Evolutionary conservation across 1,140 invertebrate genomes (phyloP).

Genomic region (Gryon sp.): DNA sequence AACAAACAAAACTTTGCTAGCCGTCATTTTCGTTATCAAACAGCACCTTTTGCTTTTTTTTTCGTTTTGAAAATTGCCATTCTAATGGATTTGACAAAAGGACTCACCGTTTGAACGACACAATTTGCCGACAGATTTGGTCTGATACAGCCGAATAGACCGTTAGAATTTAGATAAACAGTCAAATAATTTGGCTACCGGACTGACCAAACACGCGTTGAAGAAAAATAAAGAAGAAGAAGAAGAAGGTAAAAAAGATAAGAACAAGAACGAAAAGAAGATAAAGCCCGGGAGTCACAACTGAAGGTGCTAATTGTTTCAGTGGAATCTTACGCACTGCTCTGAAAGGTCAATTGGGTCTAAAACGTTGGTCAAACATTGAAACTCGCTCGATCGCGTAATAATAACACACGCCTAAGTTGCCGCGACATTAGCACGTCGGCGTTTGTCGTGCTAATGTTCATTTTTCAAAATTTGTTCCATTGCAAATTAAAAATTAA

Average conservation of each 20-base stretch:
- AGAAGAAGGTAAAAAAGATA: slow-evolving; percentile 7
- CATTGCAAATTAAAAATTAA: too few relatives aligned
- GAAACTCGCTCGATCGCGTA: slow-evolving; percentile 11
- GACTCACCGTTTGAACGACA: neutral
- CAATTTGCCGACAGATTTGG: slow-evolving; percentile 13
- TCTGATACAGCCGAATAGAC: slow-evolving; percentile 12
- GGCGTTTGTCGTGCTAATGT: neutral
- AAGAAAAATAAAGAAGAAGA: neutral
- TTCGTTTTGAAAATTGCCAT: too few relatives aligned
- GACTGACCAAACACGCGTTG: slow-evolving; percentile 54
- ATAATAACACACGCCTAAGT: slow-evolving; percentile 21
- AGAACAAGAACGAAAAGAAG: slow-evolving; percentile 6
- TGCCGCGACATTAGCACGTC: slow-evolving; percentile 26
- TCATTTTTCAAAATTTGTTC: too few relatives aligned
- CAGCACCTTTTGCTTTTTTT: too few relatives aligned
- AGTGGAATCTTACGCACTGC: slow-evolving; percentile 44
- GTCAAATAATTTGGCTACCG: slow-evolving; percentile 63
- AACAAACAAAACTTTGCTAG: neutral
- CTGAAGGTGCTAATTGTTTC: slow-evolving; percentile 68
- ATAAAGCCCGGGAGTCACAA: slow-evolving; percentile 64
- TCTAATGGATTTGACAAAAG: slow-evolving; percentile 30
- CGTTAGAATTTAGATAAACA: slow-evolving; percentile 59
- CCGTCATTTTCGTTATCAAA: too few relatives aligned
- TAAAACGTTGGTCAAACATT: slow-evolving; percentile 68
- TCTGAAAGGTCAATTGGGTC: slow-evolving; percentile 46